Conservation (phyloP, 2,113 vertebrate species). For the Laterallus jamaicensis region DNA sequence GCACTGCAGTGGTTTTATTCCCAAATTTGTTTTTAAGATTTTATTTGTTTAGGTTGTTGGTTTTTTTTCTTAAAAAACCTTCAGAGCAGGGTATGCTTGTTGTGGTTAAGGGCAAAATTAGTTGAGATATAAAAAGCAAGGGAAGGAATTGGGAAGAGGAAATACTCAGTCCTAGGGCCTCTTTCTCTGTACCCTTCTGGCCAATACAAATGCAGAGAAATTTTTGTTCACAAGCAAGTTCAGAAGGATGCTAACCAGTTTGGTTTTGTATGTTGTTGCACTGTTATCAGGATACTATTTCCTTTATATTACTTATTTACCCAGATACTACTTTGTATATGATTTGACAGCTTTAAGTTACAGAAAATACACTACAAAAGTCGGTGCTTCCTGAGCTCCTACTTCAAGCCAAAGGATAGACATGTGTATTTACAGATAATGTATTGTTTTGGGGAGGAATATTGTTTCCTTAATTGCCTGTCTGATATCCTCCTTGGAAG, state of each 20-base stretch:
- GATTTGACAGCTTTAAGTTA: background rate
- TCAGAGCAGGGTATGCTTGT: background rate
- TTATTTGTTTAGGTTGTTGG: too few relatives aligned
- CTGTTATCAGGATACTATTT: background rate
- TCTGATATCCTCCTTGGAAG: background rate
- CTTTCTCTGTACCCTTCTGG: background rate
- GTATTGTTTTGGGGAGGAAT: background rate
- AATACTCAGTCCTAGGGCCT: background rate
- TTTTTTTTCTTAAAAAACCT: background rate
- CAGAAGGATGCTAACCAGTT: background rate
- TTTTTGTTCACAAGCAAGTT: background rate
- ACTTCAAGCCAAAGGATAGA: background rate
- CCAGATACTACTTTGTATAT: background rate
- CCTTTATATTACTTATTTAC: background rate
- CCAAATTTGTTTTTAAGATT: background rate
- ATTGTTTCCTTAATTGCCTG: background rate
- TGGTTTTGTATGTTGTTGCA: background rate
- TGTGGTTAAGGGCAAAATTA: background rate
- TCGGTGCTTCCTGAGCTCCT: background rate
- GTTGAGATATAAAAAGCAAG: background rate
- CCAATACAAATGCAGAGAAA: background rate
- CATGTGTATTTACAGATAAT: background rate
- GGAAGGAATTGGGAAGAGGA: background rate
- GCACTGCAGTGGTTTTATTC: background rate
- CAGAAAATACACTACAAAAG: background rate